A percentile compares a stretch with the other conserved stretches of the same genome.
Conservation (phyloP, 2,888 invertebrate genomes). For the Leptinotarsa tumamoca region DNA sequence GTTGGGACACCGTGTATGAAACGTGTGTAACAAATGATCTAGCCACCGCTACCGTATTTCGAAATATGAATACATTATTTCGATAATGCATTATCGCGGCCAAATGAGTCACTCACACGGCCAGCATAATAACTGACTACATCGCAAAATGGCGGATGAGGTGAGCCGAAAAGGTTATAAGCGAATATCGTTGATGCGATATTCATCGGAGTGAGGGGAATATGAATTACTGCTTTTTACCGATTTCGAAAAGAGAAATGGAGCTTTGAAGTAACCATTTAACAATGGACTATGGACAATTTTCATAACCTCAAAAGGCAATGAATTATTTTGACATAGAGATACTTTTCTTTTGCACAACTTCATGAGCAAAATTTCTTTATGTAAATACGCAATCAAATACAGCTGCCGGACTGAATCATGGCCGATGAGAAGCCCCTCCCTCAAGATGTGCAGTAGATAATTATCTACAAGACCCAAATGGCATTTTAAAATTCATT, state of each 20-base stretch:
- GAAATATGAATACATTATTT: constrained; percentile 49
- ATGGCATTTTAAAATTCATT: too few species aligned
- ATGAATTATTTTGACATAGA: too few species aligned
- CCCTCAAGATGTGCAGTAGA: too few species aligned
- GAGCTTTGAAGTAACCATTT: too few species aligned
- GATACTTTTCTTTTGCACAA: too few species aligned
- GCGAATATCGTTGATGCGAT: constrained; percentile 5
- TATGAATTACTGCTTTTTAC: not conserved
- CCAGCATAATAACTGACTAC: constrained; percentile 24
- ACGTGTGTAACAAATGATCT: constrained; percentile 38
- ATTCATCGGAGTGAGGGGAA: not conserved
- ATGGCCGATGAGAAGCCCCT: too few species aligned
- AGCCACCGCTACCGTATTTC: constrained; percentile 42
- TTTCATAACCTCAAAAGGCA: too few species aligned
- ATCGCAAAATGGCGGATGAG: constrained; percentile 18
- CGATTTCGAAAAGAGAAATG: not conserved
- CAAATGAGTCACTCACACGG: constrained; percentile 35
- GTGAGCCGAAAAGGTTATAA: constrained; percentile 12
- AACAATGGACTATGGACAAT: too few species aligned
- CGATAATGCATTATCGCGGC: constrained; percentile 44
- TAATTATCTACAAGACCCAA: too few species aligned
- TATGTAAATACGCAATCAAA: too few species aligned
- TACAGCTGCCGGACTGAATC: too few species aligned
- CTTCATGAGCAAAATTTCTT: too few species aligned
- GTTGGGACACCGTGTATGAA: not conserved